Base-by-base conservation (phyloP, 1,140 invertebrate genomes). In the Listronotus oregonensis region DNA sequence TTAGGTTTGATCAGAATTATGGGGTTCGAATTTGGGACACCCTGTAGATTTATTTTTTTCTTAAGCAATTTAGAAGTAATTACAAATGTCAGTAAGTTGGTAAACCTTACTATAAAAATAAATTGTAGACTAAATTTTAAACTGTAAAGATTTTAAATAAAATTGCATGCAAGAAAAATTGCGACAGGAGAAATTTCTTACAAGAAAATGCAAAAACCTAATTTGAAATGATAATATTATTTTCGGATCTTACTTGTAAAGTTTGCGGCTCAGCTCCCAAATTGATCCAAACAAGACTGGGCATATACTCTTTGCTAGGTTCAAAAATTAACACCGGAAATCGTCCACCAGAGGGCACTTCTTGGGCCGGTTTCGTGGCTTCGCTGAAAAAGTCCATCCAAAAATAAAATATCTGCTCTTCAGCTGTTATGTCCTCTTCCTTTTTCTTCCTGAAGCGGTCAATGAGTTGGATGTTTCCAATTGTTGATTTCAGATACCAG, bases 311-410 rank as follows among this genome's bases (percentile, higher is more conserved):
- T 82, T 96, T 96, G 46, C 89, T 93, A 18, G 95, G 94, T 82
- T 99, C 97, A 58, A 97, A 81, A 71, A 99, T 89, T 17, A 98
- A 81, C 39, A 93, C 92, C 46, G 95, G 94, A 86, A 96, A 96
- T 71, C 94, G 81, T 42, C 63, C 64, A 11, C 50, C 57, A 6
- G 66, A 43, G 67, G 84, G 88, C 78, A 93, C 89, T 49, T 87
- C 87, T 66, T 89, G 85, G 71, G 89, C 87, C 18, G 83, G 82
- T 76, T 92, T 92, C 14, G 90, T 95, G 3, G 96, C 95, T 81
- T 97, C 96, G 6, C 94, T 85, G 79, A 99, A 99, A 82, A 97
- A 99, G 73, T 99, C 97, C 86, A 97, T 95, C 96, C 97, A 99
- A 81, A 99, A 99, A 70, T 89, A 85, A 80, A 98, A 98, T 1